Evolutionary conservation across 2,888 invertebrate species (phyloP).

Genomic region (Chrysodeixis includens): DNA sequence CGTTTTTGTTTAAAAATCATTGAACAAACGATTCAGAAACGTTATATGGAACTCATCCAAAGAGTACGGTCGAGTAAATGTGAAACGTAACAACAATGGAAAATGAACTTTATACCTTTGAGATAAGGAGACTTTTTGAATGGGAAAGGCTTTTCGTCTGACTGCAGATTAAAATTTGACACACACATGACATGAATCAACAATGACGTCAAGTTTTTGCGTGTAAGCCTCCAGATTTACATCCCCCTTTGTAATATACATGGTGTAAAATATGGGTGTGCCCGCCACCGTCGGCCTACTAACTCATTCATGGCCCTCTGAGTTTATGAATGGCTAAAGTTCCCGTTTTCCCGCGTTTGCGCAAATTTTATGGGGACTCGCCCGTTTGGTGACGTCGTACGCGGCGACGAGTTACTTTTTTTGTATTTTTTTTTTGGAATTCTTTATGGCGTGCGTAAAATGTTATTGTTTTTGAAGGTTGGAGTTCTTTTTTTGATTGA

Average conservation of each 20-base stretch:
- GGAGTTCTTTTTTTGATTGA: slow-evolving; percentile 8
- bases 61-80: not conserved
- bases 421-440: slow-evolving; percentile 21
- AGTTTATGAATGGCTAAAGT: slow-evolving; percentile 66
- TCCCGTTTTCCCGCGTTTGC: slow-evolving; percentile 61
- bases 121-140: not conserved
- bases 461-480: slow-evolving; percentile 25
- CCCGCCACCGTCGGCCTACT: slow-evolving; percentile 50
- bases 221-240: slow-evolving; percentile 52
- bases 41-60: slow-evolving; percentile 1
- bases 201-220: slow-evolving; percentile 42
- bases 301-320: slow-evolving; percentile 62
- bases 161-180: slow-evolving; percentile 9
- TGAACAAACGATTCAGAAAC: not conserved
- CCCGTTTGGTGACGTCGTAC: slow-evolving; percentile 44
- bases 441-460: slow-evolving; percentile 26
- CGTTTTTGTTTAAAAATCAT: slow-evolving; percentile 2
- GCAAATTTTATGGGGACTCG: slow-evolving; percentile 65
- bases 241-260: slow-evolving; percentile 57
- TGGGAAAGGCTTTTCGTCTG: not conserved
- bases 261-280: slow-evolving; percentile 55
- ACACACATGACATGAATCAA: slow-evolving; percentile 13
- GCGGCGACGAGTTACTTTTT: slow-evolving; percentile 33
- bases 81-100: not conserved
- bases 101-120: not conserved